Conservation (phyloP, 1,140 invertebrate genomes). For the Drosophila simulans region DNA sequence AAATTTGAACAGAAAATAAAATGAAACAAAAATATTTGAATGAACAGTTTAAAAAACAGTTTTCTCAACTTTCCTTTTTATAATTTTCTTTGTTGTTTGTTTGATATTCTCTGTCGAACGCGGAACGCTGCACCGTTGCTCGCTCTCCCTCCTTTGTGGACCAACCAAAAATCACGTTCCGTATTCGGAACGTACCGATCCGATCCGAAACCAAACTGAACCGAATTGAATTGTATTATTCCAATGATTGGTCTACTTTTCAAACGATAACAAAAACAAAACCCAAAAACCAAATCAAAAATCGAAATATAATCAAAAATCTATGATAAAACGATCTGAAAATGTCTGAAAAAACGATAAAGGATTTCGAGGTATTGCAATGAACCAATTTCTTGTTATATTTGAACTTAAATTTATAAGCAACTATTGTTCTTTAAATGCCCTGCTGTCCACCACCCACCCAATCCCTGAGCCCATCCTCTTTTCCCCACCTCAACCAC, state of each 20-base stretch:
- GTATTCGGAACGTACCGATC: conserved; percentile 42
- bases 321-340: conserved; percentile 53
- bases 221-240: conserved; percentile 39
- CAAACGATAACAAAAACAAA: conserved; percentile 38
- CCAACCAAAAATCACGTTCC: conserved; percentile 66
- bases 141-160: conserved; percentile 75
- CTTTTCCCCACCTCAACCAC: not conserved
- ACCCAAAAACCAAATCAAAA: conserved; percentile 30
- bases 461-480: not conserved
- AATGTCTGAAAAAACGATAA: conserved; percentile 68
- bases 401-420: conserved; percentile 82
- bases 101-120: conserved; percentile 85
- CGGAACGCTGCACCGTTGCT: conserved; percentile 85
- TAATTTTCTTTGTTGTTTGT: conserved; percentile 83
- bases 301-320: conserved; percentile 38
- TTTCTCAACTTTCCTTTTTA: conserved; percentile 77
- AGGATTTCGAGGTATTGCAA: conserved; percentile 85
- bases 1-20: conserved; percentile 45
- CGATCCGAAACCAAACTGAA: conserved; percentile 36
- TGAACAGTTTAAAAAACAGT: conserved; percentile 53
- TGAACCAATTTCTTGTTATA: conserved; percentile 81
- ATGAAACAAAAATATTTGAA: conserved; percentile 45
- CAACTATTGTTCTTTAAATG: conserved; percentile 77
- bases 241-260: conserved; percentile 71
- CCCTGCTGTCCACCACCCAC: conserved; percentile 34